A percentile compares a stretch with the other conserved stretches of the same genome.
phyloP scores from a whole-genome alignment of 1,140 invertebrate species.

The Cherax destructor region DNA sequence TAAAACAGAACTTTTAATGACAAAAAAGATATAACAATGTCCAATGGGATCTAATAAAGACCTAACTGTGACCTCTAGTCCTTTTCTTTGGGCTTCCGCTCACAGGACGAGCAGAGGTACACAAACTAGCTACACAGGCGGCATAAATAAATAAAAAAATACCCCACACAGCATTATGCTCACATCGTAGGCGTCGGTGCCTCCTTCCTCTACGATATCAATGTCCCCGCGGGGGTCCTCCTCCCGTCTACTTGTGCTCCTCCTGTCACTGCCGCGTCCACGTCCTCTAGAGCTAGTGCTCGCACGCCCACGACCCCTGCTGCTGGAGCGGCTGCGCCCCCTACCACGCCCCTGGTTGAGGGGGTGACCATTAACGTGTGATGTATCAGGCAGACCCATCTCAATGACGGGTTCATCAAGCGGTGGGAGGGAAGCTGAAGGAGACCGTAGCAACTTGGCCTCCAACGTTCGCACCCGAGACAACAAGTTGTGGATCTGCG shows the following conservation, averaged over 20 bases:
- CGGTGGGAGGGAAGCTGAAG: conserved; percentile 18
- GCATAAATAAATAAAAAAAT: too few relatives aligned
- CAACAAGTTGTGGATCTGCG: conserved; percentile 54
- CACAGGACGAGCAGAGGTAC: too few relatives aligned
- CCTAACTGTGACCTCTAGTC: too few relatives aligned
- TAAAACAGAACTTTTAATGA: too few relatives aligned
- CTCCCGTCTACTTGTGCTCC: background rate
- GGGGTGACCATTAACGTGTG: conserved; percentile 65
- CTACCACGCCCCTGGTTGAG: conserved; percentile 50
- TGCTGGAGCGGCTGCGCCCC: conserved; percentile 10
- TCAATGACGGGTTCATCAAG: conserved; percentile 49
- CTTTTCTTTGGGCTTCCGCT: too few relatives aligned
- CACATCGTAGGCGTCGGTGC: conserved; percentile 27
- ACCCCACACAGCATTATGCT: background rate
- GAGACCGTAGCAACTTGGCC: conserved; percentile 59
- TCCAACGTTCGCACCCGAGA: conserved; percentile 66
- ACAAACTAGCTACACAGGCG: too few relatives aligned
- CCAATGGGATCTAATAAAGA: too few relatives aligned
- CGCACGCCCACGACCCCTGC: conserved; percentile 9
- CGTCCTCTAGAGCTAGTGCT: conserved; percentile 14
- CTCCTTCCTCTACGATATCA: conserved; percentile 24
- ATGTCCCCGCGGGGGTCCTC: conserved; percentile 26
- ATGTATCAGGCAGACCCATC: conserved; percentile 69
- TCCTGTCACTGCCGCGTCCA: background rate
- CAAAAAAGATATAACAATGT: too few relatives aligned